Base-by-base conservation (phyloP, 2,113 vertebrate genomes). In the Aptenodytes patagonicus region DNA sequence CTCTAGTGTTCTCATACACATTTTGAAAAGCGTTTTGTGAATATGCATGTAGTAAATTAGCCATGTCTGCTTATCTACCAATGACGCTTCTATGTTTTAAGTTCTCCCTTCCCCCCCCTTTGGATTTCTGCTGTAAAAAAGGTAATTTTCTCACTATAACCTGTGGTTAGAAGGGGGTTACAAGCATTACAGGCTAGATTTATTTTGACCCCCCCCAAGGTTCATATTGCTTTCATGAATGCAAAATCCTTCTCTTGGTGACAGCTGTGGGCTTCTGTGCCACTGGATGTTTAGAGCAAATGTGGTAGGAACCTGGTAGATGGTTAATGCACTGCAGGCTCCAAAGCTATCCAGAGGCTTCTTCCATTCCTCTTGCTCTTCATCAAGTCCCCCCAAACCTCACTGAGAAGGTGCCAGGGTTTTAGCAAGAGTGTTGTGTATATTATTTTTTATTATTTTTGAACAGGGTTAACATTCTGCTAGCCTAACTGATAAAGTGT, bases 31-130 rank as follows among this genome's bases (percentile, higher is more conserved):
- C 11, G 7, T 60, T 71, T 62, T 26, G 17, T 84, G 62, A 61
- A 15, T 15, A 1, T 28, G 18, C 19, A 28, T 0, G 0, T 47
- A 66, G 18, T 11, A 31, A 55, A 76, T 87, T 7, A 40, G 47
- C 22, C 24, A 11, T 11, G 29, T 58, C 40, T 75, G 29, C 62
- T 80, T 58, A 13, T 46, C 55, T 78, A 7, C 40, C 2, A 7
- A 3, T 31, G 51, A 13, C 6, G 42, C 15, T 5, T 83, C 17
- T 36, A 0, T 44, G 70, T 25, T 70, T 49, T 36, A 38, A 38
- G 31, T 31, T 44, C 42, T 46, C 19, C 32, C 31, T 6, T 64
- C 14, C 8, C 11, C 14, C 25, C 7, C 38, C 31, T 92, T 51
- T 64, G 13, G 24, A 13, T 58, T 66, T 66, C 36, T 87, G 54